These are phyloP conservation scores for Campaea margaritaria DNA, from an alignment of 2,888 invertebrate genomes.

Conservation along the genomic window DNA sequence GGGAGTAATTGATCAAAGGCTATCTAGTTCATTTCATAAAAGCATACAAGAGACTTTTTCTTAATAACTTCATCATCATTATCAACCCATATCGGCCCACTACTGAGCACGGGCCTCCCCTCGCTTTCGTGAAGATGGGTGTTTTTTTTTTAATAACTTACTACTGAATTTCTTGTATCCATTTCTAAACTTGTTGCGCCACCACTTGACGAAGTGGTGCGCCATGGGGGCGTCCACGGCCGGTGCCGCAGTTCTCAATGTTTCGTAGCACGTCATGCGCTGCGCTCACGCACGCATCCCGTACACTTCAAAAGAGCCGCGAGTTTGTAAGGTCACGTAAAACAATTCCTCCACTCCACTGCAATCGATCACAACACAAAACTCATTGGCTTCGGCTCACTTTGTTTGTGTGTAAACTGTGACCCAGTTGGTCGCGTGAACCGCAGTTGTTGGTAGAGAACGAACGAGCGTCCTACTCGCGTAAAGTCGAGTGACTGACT, in stretches of 20 bases:
- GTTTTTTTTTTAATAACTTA: slow-evolving; percentile 66
- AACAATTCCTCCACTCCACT: slow-evolving; percentile 69
- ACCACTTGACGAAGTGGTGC: slow-evolving; percentile 91
- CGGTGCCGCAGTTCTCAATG: slow-evolving; percentile 84
- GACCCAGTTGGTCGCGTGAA: slow-evolving; percentile 82
- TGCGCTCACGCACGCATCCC: slow-evolving; percentile 86
- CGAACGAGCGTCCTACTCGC: slow-evolving; percentile 65
- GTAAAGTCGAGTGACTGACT: slow-evolving; percentile 78
- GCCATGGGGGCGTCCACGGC: slow-evolving; percentile 88
- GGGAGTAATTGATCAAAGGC: slow-evolving; percentile 34
- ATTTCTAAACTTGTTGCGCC: slow-evolving; percentile 90
- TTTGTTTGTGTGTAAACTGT: slow-evolving; percentile 67
- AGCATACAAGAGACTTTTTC: too few relatives aligned
- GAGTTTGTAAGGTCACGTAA: slow-evolving; percentile 66
- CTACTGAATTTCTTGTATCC: slow-evolving; percentile 90
- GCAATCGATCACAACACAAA: slow-evolving; percentile 68
- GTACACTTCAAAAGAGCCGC: slow-evolving; percentile 82
- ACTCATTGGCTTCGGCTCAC: slow-evolving; percentile 58
- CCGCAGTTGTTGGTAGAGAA: slow-evolving; percentile 53
- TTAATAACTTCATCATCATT: too few relatives aligned
- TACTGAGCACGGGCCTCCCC: too few relatives aligned
- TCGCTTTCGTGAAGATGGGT: too few relatives aligned
- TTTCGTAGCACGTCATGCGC: slow-evolving; percentile 86
- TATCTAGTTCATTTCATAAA: slow-evolving; percentile 32
- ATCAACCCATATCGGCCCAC: too few relatives aligned